Evolutionary conservation across 53 echinoderm and acorn worm species (phyloP), one percentile per base, ranked within the genome.

Genomic region (Mesocentrotus franciscanus): DNA sequence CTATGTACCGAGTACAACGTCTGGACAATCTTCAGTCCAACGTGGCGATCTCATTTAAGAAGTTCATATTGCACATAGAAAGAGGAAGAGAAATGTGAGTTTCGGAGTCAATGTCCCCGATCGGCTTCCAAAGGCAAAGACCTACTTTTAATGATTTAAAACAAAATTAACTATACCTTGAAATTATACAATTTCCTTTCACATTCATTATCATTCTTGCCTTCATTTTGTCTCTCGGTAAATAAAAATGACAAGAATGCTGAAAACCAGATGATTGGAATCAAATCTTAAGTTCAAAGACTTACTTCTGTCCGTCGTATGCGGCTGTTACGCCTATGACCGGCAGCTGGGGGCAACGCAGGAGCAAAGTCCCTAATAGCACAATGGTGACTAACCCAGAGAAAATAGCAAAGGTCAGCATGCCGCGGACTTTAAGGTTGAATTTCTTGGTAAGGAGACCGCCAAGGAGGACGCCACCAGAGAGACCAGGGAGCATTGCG

Each of bases 401-500:
- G 61, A 95, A 59, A 26, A 96, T 96, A 92, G 93, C 92, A 13
- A 96, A 81, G 16, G 95, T 90, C 1, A 97, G 85, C 96, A 96
- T 97, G 2, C 97, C 97, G 3, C 95, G 94, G 34, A 97, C 96
- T 61, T 96, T 97, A 24, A 97, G 95, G 60, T 96, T 68, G 74
- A 95, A 97, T 81, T 95, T 89, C 90, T 97, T 97, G 95, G 94
- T 93, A 15, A 97, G 35, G 62, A 95, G 96, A 33, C 97, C 97
- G 24, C 97, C 97, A 10, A 97, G 90, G 17, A 97, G 93, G 9
- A 96, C 96, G 4, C 96, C 95, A n/a, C 96, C 96, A 18, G 85
- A 92, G 39, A 85, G 94, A 1, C 96, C 97, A 7, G 97, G 97
- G 12, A 97, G 72, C 57, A 95, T 96, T 24, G 95, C 96, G 30